phyloP scores from a whole-genome alignment of 2,797 vertebrate species.

The Atherinosoma microstoma region DNA sequence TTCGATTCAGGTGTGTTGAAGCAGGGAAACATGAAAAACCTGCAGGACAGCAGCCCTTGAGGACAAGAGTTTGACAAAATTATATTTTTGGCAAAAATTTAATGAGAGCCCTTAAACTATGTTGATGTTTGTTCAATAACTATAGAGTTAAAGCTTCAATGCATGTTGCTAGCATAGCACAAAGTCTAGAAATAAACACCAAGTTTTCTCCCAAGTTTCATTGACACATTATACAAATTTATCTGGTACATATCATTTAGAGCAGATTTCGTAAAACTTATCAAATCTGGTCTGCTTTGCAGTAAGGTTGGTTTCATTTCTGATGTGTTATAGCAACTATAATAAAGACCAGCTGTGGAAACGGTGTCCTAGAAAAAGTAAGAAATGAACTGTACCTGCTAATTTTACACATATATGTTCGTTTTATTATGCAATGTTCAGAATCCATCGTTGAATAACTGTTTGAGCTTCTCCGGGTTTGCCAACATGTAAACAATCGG shows the following conservation, averaged over 20 bases:
- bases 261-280: too few species aligned
- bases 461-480: conserved; percentile 20
- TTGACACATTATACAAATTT: neutral
- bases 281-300: neutral
- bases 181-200: too few species aligned
- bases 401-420: neutral
- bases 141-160: neutral
- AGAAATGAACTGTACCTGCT: neutral
- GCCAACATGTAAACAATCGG: conserved; percentile 50
- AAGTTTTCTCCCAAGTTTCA: neutral
- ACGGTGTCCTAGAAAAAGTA: neutral
- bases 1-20: too few species aligned
- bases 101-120: neutral
- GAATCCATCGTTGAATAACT: neutral
- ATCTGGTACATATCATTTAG: too few species aligned
- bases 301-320: neutral
- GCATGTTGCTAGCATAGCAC: neutral
- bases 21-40: too few species aligned
- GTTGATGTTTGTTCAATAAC: neutral
- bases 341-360: neutral
- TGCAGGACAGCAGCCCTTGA: too few species aligned
- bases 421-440: neutral
- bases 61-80: neutral
- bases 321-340: neutral
- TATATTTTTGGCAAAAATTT: neutral